These are phyloP conservation scores for Elachura formosa DNA, from an alignment of 2,113 vertebrate genomes.

Conservation along the genomic window DNA sequence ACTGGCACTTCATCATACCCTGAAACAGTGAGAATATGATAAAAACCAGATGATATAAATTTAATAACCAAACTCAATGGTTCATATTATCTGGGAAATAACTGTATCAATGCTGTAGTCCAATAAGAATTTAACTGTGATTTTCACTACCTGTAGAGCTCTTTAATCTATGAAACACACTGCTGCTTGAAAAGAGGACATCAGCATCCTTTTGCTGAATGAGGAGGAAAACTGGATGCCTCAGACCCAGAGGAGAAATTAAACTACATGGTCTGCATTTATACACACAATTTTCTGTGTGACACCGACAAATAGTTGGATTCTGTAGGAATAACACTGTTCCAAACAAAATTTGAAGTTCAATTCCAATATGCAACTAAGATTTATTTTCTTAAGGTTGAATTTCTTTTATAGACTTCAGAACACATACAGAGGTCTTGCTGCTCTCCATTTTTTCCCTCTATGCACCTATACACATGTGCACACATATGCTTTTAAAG, in stretches of 20 bases:
- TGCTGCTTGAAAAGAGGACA: background rate
- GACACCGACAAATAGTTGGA: background rate
- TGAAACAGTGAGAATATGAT: slow-evolving; percentile 46
- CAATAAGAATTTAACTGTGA: slow-evolving; percentile 20
- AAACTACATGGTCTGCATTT: background rate
- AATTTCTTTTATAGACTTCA: background rate
- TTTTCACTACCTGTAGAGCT: slow-evolving; percentile 36
- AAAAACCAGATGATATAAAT: slow-evolving; percentile 67
- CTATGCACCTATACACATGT: background rate
- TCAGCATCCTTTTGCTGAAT: background rate
- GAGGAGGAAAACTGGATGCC: background rate
- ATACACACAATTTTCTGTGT: background rate
- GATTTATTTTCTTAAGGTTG: background rate
- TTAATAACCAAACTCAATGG: slow-evolving; percentile 54
- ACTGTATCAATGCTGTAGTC: background rate
- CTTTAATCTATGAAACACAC: background rate
- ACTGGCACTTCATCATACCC: slow-evolving; percentile 57
- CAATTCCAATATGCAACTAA: background rate
- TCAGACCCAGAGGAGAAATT: background rate
- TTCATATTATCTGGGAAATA: slow-evolving; percentile 34
- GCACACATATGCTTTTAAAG: background rate
- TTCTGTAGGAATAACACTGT: background rate
- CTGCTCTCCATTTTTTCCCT: background rate
- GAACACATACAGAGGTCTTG: background rate
- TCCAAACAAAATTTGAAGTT: background rate